A percentile compares a stretch with the other conserved stretches of the same genome.
Evolutionary conservation across 2,888 invertebrate species (phyloP).

Genomic region (Euphydryas editha): DNA sequence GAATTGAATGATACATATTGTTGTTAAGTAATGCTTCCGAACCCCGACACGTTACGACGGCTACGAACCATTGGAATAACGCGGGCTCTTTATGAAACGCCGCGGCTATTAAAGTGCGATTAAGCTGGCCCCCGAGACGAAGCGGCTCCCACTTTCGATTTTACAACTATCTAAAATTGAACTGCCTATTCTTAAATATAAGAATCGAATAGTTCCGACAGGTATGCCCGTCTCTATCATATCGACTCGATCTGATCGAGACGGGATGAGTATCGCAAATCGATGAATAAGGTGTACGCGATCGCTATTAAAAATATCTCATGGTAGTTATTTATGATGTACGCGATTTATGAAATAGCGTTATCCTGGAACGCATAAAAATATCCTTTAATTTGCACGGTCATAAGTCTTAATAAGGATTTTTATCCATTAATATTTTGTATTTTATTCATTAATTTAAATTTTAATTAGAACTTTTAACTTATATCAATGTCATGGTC

Average conservation of each 20-base stretch:
- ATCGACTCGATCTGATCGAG: background rate
- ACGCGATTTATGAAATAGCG: slow-evolving; percentile 6
- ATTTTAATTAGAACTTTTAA: slow-evolving; percentile 1
- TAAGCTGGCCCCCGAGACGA: slow-evolving; percentile 65
- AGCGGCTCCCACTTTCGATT: slow-evolving; percentile 79
- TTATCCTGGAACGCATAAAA: background rate
- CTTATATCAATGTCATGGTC: too few species aligned
- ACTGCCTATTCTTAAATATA: slow-evolving; percentile 44
- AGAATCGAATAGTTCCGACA: slow-evolving; percentile 5
- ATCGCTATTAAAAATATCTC: slow-evolving; percentile 19
- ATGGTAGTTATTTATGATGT: slow-evolving; percentile 10
- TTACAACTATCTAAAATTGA: slow-evolving; percentile 68
- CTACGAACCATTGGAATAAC: slow-evolving; percentile 52
- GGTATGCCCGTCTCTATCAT: background rate
- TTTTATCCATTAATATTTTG: background rate
- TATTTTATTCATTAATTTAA: background rate
- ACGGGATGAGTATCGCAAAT: slow-evolving; percentile 24
- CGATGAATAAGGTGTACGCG: slow-evolving; percentile 6
- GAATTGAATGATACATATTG: slow-evolving; percentile 15
- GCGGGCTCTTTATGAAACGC: slow-evolving; percentile 65
- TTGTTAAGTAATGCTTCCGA: slow-evolving; percentile 42
- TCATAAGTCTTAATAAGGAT: background rate
- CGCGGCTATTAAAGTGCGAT: slow-evolving; percentile 79
- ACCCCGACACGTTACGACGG: slow-evolving; percentile 42
- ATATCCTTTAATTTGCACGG: background rate